A percentile compares a stretch with the other conserved stretches of the same genome.
Conservation (phyloP, 1,140 invertebrate species). For the Anastatus disparis region DNA sequence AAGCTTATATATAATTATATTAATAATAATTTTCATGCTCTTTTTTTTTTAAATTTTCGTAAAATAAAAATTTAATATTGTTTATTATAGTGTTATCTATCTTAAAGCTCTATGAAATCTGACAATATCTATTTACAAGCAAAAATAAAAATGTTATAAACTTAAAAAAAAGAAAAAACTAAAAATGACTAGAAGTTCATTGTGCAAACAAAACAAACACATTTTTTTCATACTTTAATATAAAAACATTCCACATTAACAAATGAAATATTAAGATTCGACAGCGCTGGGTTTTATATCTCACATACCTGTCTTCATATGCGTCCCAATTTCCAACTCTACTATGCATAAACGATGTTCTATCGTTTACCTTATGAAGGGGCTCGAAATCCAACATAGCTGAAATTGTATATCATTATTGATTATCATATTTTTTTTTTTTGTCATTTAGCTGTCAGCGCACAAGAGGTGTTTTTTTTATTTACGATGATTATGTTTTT, state of each 20-base stretch:
- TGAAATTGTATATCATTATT: slow-evolving; percentile 54
- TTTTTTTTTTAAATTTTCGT: neutral
- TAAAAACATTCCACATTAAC: slow-evolving; percentile 24
- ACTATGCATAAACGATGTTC: slow-evolving; percentile 58
- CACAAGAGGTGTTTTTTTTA: neutral
- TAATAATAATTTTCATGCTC: neutral
- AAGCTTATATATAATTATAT: too few species aligned
- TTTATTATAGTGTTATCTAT: neutral
- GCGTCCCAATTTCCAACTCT: slow-evolving; percentile 60
- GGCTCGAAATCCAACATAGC: slow-evolving; percentile 62
- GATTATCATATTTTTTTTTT: slow-evolving; percentile 15
- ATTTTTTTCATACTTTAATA: slow-evolving; percentile 3
- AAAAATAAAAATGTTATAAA: slow-evolving; percentile 12
- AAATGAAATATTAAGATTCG: slow-evolving; percentile 27
- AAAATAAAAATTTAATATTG: neutral
- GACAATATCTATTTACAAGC: slow-evolving; percentile 30
- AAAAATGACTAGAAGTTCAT: neutral
- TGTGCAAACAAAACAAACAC: slow-evolving; percentile 26
- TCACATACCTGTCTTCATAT: slow-evolving; percentile 60
- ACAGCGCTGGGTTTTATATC: neutral
- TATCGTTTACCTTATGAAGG: slow-evolving; percentile 60
- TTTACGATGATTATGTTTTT: slow-evolving; percentile 25
- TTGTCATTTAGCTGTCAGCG: slow-evolving; percentile 2
- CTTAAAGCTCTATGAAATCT: slow-evolving; percentile 10
- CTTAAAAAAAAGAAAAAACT: neutral